Base-by-base conservation (phyloP, 2,888 invertebrate species). In the Scaptomyza tumidula region DNA sequence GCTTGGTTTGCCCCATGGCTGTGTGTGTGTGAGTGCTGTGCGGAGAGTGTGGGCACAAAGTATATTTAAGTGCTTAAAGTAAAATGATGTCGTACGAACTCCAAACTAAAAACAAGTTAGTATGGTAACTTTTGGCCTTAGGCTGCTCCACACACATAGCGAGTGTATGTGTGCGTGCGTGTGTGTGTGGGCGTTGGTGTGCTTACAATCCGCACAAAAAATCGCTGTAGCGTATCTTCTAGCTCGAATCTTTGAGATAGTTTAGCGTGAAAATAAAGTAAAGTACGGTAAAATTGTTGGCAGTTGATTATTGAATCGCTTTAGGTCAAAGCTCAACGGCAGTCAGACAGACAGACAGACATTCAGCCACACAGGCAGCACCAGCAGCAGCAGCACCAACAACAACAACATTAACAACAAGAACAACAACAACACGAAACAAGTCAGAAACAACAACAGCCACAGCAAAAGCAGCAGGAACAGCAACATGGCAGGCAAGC, bases 31-130 rank as follows among this genome's bases (percentile, higher is more conserved):
- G 45, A n/a, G 37, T n/a, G 37, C 29, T n/a, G 16, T 41, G 41
- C 3, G 39, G 70, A 68, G 73, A 35, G 86, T 74, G 84, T 81
- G 80, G 80, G 83, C 72, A 88, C 78, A 87, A 89, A 86, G 87
- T 86, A 88, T 88, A 88, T 88, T 89, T 89, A 89, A 89, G 90
- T 87, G 90, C 90, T 89, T 89, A 89, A 89, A 90, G 89, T 89
- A 87, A 90, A 89, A 89, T 90, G 89, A 90, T 89, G 89, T 89
- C 90, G 89, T 89, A 89, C 87, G 83, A 85, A 89, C 89, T 89
- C 88, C 86, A 89, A 89, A 89, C 86, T 87, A 89, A 86, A 88
- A 86, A 89, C 89, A 88, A 86, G 86, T 86, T 86, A 86, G 85
- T 86, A 86, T 88, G 85, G 85, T 86, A 86, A 86, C 85, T 86